Percentiles rank a stretch among this genome's conserved stretches.
Conservation (phyloP, 1,140 invertebrate species). For the Pogonus chalceus region DNA sequence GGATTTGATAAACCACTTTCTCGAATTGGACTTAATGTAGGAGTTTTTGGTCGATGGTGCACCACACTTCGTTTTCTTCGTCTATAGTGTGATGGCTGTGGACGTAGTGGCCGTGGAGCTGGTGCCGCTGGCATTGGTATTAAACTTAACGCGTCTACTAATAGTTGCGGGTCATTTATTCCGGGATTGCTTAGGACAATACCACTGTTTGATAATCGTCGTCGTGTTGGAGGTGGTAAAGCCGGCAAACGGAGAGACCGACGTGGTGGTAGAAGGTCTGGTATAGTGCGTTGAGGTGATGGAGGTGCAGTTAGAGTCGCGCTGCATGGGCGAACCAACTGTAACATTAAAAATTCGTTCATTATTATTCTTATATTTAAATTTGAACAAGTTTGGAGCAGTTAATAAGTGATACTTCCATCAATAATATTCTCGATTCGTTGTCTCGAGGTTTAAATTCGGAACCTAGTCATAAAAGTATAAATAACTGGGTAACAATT, state of each 20-base stretch:
- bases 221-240: constrained; percentile 20
- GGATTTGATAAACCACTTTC: constrained; percentile 65
- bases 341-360: constrained; percentile 17
- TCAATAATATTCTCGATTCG: no score
- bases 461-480: no score
- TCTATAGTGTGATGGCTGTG: constrained; percentile 22
- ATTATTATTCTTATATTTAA: neutral
- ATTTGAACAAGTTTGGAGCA: constrained; percentile 16
- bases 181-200: no score
- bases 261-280: constrained; percentile 13
- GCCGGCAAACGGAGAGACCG: constrained; percentile 26
- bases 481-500: no score
- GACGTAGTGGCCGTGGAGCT: constrained; percentile 10
- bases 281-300: neutral
- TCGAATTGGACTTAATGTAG: constrained; percentile 54
- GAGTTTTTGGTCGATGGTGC: constrained; percentile 39
- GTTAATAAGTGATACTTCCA: constrained; percentile 14
- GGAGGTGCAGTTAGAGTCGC: constrained; percentile 28
- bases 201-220: neutral
- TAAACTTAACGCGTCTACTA: constrained; percentile 16
- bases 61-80: constrained; percentile 28
- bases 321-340: constrained; percentile 27
- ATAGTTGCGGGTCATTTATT: neutral
- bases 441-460: no score
- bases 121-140: neutral